Evolutionary conservation across 2,797 vertebrate genomes (phyloP).

Genomic region (Semotilus atromaculatus): DNA sequence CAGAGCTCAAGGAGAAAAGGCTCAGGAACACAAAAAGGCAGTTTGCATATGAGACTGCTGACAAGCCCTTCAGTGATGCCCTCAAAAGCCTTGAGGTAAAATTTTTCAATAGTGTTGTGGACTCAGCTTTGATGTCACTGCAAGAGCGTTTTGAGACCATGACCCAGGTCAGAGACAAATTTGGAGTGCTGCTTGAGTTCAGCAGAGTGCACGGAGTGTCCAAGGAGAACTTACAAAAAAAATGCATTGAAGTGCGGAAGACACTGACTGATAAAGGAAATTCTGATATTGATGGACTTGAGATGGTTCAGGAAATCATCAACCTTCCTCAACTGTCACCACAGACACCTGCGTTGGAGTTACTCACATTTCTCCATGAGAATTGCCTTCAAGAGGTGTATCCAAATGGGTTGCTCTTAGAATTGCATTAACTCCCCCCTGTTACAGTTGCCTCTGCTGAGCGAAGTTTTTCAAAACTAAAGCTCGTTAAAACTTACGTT

Average conservation of each 20-base stretch:
- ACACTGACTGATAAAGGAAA: neutral
- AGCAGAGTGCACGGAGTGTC: slow-evolving; percentile 19
- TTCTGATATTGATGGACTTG: slow-evolving; percentile 7
- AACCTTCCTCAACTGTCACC: neutral
- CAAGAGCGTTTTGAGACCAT: slow-evolving; percentile 29
- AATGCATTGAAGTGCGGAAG: neutral
- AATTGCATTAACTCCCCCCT: no score
- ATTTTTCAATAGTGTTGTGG: no score
- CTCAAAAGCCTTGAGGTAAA: neutral
- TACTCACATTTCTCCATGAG: neutral
- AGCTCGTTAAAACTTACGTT: no score
- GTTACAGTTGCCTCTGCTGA: no score
- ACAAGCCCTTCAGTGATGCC: slow-evolving; percentile 32
- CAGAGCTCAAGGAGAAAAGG: no score
- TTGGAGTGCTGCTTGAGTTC: slow-evolving; percentile 12
- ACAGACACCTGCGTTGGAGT: neutral
- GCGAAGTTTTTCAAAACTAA: no score
- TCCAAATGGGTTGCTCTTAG: no score
- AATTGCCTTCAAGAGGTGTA: neutral
- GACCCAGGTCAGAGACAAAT: slow-evolving; percentile 24
- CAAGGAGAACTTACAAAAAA: neutral
- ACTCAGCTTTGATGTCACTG: neutral
- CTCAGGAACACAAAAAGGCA: no score
- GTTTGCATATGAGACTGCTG: slow-evolving; percentile 37
- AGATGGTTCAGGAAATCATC: neutral